A percentile compares a stretch with the other conserved stretches of the same genome.
Evolutionary conservation across 2,888 invertebrate genomes (phyloP).

Genomic region (Plagodis dolabraria): DNA sequence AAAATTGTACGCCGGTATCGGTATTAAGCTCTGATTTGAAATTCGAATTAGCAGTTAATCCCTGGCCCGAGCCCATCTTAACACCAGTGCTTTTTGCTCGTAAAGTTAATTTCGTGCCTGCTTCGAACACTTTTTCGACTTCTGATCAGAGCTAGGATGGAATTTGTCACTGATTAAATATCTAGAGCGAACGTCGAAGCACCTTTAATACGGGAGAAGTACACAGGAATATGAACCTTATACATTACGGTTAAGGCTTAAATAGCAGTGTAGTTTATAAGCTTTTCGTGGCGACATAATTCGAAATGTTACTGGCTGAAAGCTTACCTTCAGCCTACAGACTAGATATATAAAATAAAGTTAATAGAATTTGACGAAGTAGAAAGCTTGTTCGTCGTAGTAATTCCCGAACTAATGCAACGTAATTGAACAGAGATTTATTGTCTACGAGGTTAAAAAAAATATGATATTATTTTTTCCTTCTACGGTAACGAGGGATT

Average conservation of each 20-base stretch:
- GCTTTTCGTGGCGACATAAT: slow-evolving; percentile 37
- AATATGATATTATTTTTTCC: slow-evolving; percentile 25
- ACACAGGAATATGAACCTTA: slow-evolving; percentile 24
- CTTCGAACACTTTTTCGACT: slow-evolving; percentile 50
- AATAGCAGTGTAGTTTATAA: slow-evolving; percentile 11
- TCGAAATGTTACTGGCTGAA: slow-evolving; percentile 40
- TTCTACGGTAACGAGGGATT: slow-evolving; percentile 46
- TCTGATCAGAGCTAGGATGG: slow-evolving; percentile 32
- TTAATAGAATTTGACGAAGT: slow-evolving; percentile 43
- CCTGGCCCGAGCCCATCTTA: slow-evolving; percentile 18
- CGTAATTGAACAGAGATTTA: slow-evolving; percentile 50
- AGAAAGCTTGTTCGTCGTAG: slow-evolving; percentile 41
- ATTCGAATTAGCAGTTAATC: slow-evolving; percentile 29
- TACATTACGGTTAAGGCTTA: slow-evolving; percentile 17
- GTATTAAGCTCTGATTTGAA: slow-evolving; percentile 23
- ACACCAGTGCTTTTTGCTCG: slow-evolving; percentile 44
- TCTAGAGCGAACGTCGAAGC: slow-evolving; percentile 25
- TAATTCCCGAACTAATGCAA: slow-evolving; percentile 52
- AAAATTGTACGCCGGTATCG: slow-evolving; percentile 14
- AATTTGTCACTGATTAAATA: slow-evolving; percentile 37
- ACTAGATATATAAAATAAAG: slow-evolving; percentile 39
- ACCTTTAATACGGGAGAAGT: slow-evolving; percentile 9
- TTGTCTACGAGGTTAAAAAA: slow-evolving; percentile 25
- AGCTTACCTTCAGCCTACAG: slow-evolving; percentile 28
- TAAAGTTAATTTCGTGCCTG: slow-evolving; percentile 40